Conservation (phyloP, 2,797 vertebrate species). For the Malurus leucopterus region DNA sequence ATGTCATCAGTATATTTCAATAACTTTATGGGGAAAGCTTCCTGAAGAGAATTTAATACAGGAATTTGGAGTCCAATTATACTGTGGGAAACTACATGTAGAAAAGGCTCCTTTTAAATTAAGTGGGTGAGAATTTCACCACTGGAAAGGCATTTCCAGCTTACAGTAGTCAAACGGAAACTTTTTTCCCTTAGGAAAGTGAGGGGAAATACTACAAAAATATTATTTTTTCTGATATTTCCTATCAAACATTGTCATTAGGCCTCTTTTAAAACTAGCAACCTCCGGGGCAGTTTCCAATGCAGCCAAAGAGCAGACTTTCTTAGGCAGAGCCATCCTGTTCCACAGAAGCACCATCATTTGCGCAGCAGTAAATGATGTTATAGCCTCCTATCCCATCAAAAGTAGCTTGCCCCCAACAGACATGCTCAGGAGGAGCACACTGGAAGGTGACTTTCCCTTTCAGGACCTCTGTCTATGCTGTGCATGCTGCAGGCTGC, state of each 20-base stretch:
- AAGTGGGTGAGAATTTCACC: neutral
- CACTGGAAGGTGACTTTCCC: neutral
- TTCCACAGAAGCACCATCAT: neutral
- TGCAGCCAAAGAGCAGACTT: neutral
- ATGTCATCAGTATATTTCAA: neutral
- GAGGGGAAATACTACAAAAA: neutral
- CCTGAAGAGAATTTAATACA: neutral
- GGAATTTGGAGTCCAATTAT: neutral
- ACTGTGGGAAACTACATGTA: neutral
- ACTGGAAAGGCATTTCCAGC: neutral
- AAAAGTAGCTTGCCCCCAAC: neutral
- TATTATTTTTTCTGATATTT: neutral
- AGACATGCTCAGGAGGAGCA: neutral
- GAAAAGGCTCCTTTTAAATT: neutral
- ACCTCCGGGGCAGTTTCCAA: neutral
- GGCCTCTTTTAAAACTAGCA: neutral
- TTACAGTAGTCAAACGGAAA: neutral
- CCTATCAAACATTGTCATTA: neutral
- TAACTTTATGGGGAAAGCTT: neutral
- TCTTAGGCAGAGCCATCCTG: neutral
- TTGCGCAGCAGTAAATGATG: neutral
- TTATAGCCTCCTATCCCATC: neutral
- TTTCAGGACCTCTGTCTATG: neutral
- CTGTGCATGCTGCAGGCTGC: fast-evolving
- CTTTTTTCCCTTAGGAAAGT: neutral